phyloP scores from a whole-genome alignment of 1,140 invertebrate genomes.

The Spodoptera frugiperda region DNA sequence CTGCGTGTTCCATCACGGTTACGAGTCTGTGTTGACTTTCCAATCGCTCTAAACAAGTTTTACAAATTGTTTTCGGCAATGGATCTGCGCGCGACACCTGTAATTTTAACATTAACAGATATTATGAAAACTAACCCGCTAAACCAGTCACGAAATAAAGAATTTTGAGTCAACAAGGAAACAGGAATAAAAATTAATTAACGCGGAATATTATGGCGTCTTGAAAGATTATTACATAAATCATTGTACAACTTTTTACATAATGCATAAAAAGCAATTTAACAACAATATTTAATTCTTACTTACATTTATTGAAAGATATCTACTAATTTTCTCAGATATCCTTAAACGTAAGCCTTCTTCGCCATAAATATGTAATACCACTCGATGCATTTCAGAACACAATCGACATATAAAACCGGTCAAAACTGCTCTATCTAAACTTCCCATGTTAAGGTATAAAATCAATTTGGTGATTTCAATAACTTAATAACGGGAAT shows the following conservation, averaged over 20 bases:
- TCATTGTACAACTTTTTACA: too few relatives aligned
- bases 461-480: background rate
- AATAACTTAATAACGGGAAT: too few relatives aligned
- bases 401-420: slow-evolving; percentile 93
- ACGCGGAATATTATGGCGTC: too few relatives aligned
- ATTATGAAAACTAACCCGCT: too few relatives aligned
- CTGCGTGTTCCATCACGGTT: slow-evolving; percentile 86
- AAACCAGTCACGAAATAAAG: too few relatives aligned
- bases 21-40: slow-evolving; percentile 90
- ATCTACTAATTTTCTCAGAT: slow-evolving; percentile 91
- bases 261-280: too few relatives aligned
- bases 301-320: slow-evolving; percentile 91
- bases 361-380: slow-evolving; percentile 92
- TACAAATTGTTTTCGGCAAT: slow-evolving; percentile 91
- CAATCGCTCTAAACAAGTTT: slow-evolving; percentile 89
- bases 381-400: slow-evolving; percentile 92
- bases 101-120: background rate
- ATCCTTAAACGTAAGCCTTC: slow-evolving; percentile 90
- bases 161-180: too few relatives aligned
- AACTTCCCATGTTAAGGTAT: slow-evolving; percentile 88
- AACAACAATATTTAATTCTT: too few relatives aligned
- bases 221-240: too few relatives aligned
- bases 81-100: slow-evolving; percentile 91
- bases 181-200: too few relatives aligned
- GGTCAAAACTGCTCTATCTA: slow-evolving; percentile 91